These are phyloP conservation scores for Hipparchia semele DNA, from an alignment of 2,888 invertebrate genomes.

Conservation along the genomic window DNA sequence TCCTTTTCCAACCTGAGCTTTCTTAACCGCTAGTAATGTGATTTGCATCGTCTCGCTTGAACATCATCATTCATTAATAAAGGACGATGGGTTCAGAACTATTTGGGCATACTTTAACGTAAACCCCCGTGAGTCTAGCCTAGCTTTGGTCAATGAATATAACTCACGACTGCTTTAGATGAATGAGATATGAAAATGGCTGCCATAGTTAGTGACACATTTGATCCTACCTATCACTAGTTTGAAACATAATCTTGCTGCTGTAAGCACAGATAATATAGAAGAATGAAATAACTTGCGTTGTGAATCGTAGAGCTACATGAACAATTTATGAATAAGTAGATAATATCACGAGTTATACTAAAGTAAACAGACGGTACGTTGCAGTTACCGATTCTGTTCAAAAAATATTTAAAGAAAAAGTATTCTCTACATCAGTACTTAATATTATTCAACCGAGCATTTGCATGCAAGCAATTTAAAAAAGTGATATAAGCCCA, in stretches of 20 bases:
- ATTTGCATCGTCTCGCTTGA: too few species aligned
- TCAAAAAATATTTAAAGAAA: neutral
- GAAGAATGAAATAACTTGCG: neutral
- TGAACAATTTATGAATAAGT: neutral
- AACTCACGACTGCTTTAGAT: too few species aligned
- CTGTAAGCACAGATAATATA: neutral
- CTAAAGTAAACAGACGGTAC: neutral
- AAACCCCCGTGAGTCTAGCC: too few species aligned
- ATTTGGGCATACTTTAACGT: too few species aligned
- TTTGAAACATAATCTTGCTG: neutral
- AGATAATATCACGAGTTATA: neutral
- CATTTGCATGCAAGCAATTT: conserved; percentile 13
- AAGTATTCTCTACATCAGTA: neutral
- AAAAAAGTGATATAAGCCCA: neutral
- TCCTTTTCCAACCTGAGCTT: too few species aligned
- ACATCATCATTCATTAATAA: too few species aligned
- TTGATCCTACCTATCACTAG: too few species aligned
- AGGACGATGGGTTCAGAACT: too few species aligned
- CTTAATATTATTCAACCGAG: neutral
- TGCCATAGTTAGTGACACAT: too few species aligned
- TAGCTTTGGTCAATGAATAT: too few species aligned
- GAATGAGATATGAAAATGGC: too few species aligned
- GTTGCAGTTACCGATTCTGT: conserved; percentile 11
- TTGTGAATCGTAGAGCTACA: neutral
- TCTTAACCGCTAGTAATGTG: too few species aligned